Conservation (phyloP, 2,888 invertebrate genomes). For the Helobdella robusta region DNA sequence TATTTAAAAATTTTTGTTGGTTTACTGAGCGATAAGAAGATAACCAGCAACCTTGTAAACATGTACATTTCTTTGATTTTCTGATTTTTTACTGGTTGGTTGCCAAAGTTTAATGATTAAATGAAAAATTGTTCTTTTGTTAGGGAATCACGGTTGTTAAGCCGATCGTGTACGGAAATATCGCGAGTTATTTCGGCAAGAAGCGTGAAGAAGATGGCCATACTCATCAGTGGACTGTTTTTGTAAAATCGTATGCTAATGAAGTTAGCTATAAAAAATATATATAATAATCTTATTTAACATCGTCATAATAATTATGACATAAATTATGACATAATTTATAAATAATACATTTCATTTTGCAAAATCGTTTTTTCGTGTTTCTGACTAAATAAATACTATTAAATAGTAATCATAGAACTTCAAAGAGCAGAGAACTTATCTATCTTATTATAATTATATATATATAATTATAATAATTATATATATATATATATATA, state of each 20-base stretch:
- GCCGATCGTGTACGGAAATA: conserved; percentile 89
- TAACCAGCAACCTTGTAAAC: too few relatives aligned
- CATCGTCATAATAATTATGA: not conserved
- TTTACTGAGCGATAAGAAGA: too few relatives aligned
- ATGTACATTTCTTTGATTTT: too few relatives aligned
- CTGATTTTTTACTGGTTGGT: too few relatives aligned
- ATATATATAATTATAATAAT: too few relatives aligned
- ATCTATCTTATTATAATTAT: too few relatives aligned
- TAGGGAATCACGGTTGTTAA: conserved; percentile 61
- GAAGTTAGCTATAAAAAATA: conserved; percentile 40
- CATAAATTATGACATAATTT: not conserved
- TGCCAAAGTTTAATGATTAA: too few relatives aligned
- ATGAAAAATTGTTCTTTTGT: too few relatives aligned
- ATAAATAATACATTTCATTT: conserved; percentile 5
- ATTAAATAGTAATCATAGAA: not conserved
- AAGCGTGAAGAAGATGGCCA: conserved; percentile 94
- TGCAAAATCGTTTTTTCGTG: not conserved
- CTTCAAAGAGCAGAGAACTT: too few relatives aligned
- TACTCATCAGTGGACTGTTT: conserved; percentile 97
- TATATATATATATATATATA: too few relatives aligned
- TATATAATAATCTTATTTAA: not conserved
- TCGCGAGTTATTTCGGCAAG: conserved; percentile 87
- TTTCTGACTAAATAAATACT: not conserved
- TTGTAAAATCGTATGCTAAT: conserved; percentile 75
- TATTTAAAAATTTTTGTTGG: too few relatives aligned